Conservation (phyloP, 1,140 invertebrate genomes). For the Ips nitidus region DNA sequence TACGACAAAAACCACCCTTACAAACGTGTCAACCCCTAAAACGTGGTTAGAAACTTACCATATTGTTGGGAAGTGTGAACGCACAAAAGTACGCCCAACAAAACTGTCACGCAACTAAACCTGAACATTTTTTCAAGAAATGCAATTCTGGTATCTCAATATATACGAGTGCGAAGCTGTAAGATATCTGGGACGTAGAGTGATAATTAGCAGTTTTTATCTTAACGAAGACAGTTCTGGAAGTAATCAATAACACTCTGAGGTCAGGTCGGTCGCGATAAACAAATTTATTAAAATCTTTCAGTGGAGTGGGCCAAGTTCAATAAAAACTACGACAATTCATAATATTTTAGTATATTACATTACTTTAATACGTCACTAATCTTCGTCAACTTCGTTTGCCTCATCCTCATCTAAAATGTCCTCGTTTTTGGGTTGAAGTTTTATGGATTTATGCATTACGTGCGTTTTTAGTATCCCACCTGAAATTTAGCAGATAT, state of each 20-base stretch:
- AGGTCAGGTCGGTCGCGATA: no score
- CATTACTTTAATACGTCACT: background rate
- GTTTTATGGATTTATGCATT: background rate
- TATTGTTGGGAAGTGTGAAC: background rate
- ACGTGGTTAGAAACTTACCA: slow-evolving; percentile 1
- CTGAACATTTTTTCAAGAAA: no score
- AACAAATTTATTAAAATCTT: no score
- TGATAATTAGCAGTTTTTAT: no score
- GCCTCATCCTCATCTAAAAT: background rate
- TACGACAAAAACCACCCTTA: background rate
- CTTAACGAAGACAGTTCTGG: no score
- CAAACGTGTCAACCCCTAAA: background rate
- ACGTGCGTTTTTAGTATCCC: background rate
- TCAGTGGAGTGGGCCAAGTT: no score
- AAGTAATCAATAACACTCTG: no score
- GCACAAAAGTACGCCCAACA: background rate
- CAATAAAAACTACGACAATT: no score
- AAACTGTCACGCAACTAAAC: background rate
- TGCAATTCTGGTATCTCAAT: no score
- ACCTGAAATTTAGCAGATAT: background rate
- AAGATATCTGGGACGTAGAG: no score
- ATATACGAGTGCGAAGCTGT: no score
- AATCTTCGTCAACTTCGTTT: background rate
- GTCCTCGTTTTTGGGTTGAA: background rate
- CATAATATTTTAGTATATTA: no score